Base-by-base conservation (phyloP, 2,113 vertebrate species). In the Prionailurus bengalensis region DNA sequence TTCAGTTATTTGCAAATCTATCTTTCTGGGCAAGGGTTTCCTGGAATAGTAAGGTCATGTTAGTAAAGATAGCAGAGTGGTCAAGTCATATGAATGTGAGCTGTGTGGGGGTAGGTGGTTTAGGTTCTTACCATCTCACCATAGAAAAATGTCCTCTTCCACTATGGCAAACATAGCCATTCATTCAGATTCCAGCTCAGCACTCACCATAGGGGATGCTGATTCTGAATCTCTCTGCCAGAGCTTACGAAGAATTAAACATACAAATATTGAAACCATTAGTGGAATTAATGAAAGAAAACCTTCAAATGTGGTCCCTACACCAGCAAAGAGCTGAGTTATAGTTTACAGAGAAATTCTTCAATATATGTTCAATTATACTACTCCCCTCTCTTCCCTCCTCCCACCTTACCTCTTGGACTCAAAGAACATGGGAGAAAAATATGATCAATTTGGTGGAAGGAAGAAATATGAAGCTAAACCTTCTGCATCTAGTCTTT, bases 381-480 rank as follows among this genome's bases (percentile, higher is more conserved):
- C 5, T 21, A 6, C 23, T 39, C 15, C 39, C 33, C 5, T 0
- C 0, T 9, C 31, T 58, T 39, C 74, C 2, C 14, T 71, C n/a
- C 19, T 73, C 81, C 12, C 1, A 13, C 36, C n/a, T 39, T n/a
- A 31, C 39, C 19, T 84, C 31, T 79, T 88, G 36, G 11, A 79
- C 61, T 90, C 71, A 58, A 45, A 83, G 82, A 74, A 82, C 71
- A 42, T 15, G 5, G 48, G 31, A 73, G 29, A 70, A 91, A 91
- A 84, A 65, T 63, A 31, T 25, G 27, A 66, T 85, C 19, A 42
- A 73, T 70, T 42, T 76, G 51, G 48, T 91, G 19, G 53, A 51
- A 95, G 39, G 16, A 85, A 94, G 68, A 74, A 91, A 88, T 21
- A 66, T 58, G 82, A 90, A 81, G 87, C 74, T 90, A 92, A 91